Evolutionary conservation across 2,113 vertebrate genomes (phyloP).

Genomic region (Myiagra hebetior): DNA sequence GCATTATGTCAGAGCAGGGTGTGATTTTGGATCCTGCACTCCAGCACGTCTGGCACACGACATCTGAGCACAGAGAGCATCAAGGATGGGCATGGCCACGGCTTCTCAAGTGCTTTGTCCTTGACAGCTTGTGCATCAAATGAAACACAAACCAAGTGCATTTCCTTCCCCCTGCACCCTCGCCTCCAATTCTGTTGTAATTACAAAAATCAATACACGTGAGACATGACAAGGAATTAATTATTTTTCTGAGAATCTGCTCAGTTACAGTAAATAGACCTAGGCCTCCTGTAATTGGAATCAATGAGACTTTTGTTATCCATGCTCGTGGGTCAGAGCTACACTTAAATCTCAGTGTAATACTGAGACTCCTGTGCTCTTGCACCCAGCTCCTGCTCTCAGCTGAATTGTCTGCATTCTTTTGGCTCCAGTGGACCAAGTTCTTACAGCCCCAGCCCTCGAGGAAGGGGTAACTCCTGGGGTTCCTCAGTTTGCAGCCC

Average conservation of each 20-base stretch:
- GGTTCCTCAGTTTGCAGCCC: neutral
- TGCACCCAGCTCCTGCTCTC: neutral
- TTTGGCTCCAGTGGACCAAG: neutral
- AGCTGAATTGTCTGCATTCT: neutral
- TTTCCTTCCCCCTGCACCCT: neutral
- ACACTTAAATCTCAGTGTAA: neutral
- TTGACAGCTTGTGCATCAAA: neutral
- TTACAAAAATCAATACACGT: conserved; percentile 39
- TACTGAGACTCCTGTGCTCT: neutral
- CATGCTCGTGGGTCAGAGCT: neutral
- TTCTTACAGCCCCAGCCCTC: neutral
- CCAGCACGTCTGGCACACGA: neutral
- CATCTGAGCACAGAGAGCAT: neutral
- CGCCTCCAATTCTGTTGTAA: neutral
- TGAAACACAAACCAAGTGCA: neutral
- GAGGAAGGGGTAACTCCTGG: neutral
- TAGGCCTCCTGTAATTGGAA: neutral
- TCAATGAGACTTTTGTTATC: neutral
- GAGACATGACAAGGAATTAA: conserved; percentile 51
- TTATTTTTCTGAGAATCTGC: conserved; percentile 12
- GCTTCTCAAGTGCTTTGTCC: neutral
- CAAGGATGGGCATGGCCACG: neutral
- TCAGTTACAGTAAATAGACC: conserved; percentile 47
- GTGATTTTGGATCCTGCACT: neutral
- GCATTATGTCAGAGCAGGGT: neutral